A percentile compares a stretch with the other conserved stretches of the same genome.
phyloP scores from a whole-genome alignment of 2,888 invertebrate species.

The Tetanocera ferruginea region DNA sequence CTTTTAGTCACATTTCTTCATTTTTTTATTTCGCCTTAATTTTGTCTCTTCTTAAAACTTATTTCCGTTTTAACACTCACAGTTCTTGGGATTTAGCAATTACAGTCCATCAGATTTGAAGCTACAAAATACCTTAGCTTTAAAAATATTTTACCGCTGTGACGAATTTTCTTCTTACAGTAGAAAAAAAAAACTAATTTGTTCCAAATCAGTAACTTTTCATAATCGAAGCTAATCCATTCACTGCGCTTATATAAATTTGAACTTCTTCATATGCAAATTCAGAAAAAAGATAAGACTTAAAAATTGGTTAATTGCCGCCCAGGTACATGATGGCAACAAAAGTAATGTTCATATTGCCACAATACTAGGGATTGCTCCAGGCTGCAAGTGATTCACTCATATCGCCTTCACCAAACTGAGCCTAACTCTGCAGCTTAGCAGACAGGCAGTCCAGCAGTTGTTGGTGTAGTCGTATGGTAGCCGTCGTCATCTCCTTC shows the following conservation, averaged over 20 bases:
- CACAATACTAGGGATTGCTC: conserved; percentile 6
- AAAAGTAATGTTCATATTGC: neutral
- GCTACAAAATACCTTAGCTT: neutral
- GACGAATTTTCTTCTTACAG: conserved; percentile 38
- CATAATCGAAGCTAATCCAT: conserved; percentile 64
- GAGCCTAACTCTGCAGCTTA: conserved; percentile 23
- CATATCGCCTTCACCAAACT: conserved; percentile 34
- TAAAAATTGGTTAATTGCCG: conserved; percentile 61
- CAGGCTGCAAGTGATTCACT: conserved; percentile 44
- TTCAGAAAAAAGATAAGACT: conserved; percentile 46
- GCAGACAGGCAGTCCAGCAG: conserved; percentile 18
- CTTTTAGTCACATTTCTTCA: conserved; percentile 43
- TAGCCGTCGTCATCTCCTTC: neutral
- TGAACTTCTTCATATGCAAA: conserved; percentile 48
- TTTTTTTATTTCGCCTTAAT: neutral
- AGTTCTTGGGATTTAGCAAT: neutral
- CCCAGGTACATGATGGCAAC: neutral
- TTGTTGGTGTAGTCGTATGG: conserved; percentile 19
- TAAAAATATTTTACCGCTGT: conserved; percentile 45
- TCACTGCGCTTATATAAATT: conserved; percentile 52
- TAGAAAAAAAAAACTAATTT: neutral
- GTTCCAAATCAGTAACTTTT: conserved; percentile 64
- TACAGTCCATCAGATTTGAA: neutral
- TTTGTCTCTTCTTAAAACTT: neutral
- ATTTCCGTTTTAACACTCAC: neutral